Base-by-base conservation (phyloP, 2,888 invertebrate genomes). In the Diogma glabrata region DNA sequence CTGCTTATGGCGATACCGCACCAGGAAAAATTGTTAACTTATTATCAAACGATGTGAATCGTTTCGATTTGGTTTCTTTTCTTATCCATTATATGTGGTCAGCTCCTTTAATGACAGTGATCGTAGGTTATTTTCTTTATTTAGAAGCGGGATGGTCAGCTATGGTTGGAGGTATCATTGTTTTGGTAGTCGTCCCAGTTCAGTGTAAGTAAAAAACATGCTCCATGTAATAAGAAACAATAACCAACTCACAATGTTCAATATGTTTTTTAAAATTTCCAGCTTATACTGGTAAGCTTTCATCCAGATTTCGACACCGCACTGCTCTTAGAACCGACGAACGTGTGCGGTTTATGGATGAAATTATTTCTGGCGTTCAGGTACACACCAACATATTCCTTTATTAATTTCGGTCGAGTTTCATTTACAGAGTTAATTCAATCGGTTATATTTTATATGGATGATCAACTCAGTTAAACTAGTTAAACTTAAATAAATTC, bases 1-100 rank as follows among this genome's bases (percentile, higher is more conserved):
- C 75, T 1, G 82, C 91, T 0, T 66, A 92, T 30, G 84, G 85
- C 1, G 80, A 89, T 61, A 89, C 91, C 0, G 85, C 91, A 0
- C 81, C 84, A 0, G 92, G 92, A 0, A 88, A 91, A 68, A 81
- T 93, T 24, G 84, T 92, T 12, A 93, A 93, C 69, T 69, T 93
- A 22, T 72, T 93, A 49, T 88, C 90, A 16, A 92, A 92, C 63
- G 93, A 94, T 63, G 82, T 92, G 47, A 84, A 81, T 63, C 77
- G 91, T 26, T 89, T 92, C 61, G 92, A 92, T 64, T 61, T 83
- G 65, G 79, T 84, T 3, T 75, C 84, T 30, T 69, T 83, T 26
- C 86, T 84, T 62, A 64, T 89, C 4, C 85, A 90, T 66, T 88
- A 80, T 62, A 67, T 87, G 56, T 88, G 89, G 87, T 77, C 87